Evolutionary conservation across 2,888 invertebrate species (phyloP).

Genomic region (Ophion ventricosus): DNA sequence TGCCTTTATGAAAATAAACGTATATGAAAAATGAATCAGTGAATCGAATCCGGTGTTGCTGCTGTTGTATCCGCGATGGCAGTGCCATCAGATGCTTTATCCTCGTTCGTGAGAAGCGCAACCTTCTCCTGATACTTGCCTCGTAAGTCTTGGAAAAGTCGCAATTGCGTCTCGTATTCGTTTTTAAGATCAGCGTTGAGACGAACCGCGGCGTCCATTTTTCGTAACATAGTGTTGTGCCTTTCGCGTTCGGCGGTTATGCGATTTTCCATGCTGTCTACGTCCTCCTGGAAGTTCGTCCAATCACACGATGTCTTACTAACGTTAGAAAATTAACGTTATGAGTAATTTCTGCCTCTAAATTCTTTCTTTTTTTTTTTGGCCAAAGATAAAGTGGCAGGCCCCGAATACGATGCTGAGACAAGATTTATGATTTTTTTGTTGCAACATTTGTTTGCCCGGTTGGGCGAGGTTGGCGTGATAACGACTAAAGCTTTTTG

Average conservation of each 20-base stretch:
- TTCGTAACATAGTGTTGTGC: conserved; percentile 88
- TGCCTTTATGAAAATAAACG: not conserved
- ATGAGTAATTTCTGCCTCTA: too few species aligned
- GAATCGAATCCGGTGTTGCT: conserved; percentile 11
- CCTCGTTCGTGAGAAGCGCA: conserved; percentile 85
- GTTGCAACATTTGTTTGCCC: too few species aligned
- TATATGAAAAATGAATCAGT: conserved; percentile 5
- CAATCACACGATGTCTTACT: not conserved
- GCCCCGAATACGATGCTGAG: too few species aligned
- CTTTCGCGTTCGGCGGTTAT: conserved; percentile 90
- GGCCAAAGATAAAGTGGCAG: too few species aligned
- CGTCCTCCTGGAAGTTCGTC: conserved; percentile 84
- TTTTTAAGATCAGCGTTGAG: conserved; percentile 90
- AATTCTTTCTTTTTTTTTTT: too few species aligned
- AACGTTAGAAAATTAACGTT: too few species aligned
- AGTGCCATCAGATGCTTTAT: conserved; percentile 75
- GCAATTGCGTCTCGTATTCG: conserved; percentile 91
- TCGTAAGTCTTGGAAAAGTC: conserved; percentile 88
- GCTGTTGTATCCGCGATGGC: conserved; percentile 31
- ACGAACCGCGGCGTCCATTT: conserved; percentile 89
- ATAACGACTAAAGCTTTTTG: too few species aligned
- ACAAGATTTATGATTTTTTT: too few species aligned
- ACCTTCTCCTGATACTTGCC: conserved; percentile 89
- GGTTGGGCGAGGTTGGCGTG: too few species aligned
- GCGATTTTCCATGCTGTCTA: conserved; percentile 88